Conservation (phyloP, 2,113 vertebrate species). For the Saccopteryx bilineata region DNA sequence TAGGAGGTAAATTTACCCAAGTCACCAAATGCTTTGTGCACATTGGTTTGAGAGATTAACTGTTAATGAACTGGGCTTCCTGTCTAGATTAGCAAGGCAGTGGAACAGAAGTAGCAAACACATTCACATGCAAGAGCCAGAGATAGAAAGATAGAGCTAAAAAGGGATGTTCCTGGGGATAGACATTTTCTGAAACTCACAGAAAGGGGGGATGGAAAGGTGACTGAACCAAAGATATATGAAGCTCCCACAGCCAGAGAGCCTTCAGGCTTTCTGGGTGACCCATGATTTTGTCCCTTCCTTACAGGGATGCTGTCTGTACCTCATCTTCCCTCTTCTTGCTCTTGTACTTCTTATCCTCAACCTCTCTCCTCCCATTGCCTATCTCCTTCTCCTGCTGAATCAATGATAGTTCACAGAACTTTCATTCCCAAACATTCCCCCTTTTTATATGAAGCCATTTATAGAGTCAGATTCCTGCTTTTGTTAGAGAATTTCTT, state of each 20-base stretch:
- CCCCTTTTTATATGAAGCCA: not conserved
- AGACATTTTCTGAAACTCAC: not conserved
- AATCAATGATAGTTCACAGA: not conserved
- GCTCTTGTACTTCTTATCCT: not conserved
- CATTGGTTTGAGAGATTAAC: not conserved
- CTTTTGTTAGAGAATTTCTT: constrained; percentile 56
- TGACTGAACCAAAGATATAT: not conserved
- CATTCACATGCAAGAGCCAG: not conserved
- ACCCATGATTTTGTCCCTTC: not conserved
- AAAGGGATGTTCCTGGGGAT: not conserved
- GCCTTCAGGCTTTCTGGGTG: not conserved
- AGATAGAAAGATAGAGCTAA: not conserved
- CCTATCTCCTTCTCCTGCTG: not conserved
- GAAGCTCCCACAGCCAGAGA: not conserved
- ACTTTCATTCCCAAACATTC: not conserved
- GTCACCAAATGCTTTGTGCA: not conserved
- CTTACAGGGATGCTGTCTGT: not conserved
- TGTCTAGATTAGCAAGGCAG: not conserved
- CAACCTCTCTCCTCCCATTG: not conserved
- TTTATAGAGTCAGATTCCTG: not conserved
- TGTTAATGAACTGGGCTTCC: not conserved
- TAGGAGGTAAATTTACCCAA: not conserved
- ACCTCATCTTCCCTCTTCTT: not conserved
- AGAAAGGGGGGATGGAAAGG: not conserved
- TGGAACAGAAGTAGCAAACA: not conserved